Evolutionary conservation across 2,797 vertebrate genomes (phyloP), one percentile per base, ranked within the genome.

Genomic region (Luscinia megarhynchos): DNA sequence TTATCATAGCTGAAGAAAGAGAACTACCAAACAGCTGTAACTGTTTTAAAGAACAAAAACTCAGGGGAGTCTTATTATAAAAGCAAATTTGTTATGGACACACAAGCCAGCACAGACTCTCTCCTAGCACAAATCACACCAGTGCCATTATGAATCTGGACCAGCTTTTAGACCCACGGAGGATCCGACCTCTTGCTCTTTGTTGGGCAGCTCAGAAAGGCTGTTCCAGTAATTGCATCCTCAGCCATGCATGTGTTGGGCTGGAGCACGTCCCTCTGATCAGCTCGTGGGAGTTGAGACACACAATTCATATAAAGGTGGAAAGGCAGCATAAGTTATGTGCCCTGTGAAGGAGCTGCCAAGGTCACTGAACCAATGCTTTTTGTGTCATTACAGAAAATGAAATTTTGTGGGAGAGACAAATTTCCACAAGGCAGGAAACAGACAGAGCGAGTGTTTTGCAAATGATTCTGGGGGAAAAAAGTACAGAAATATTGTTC

Each of bases 351-450:
- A 94, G 91, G 82, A 95, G 67, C 76, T 50, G 55, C 77, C 87
- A 95, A 95, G 91, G 95, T 93, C 94, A 86, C 50, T 54, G 77
- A 93, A 36, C 57, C 67, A 50, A 45, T 53, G 26, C 1, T 12
- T 79, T 92, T 79, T 77, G 45, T 90, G 83, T 79, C 93, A 64
- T 90, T 90, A 91, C 12, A 46, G 83, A 89, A 93, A 96, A 95
- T 89, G 55, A 96, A 97, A 94, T 95, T 94, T 22, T 93, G 62
- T 70, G 48, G 53, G 75, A 82, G 85, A 96, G 89, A 95, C 89
- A 80, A 92, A 96, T 96, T 93, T 93, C 82, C 80, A 86, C 12
- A 12, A 83, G 77, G 87, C 92, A 86, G 43, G 73, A 84, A 92
- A 78, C 10, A 79, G 95, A 78, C 30, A 93, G 73, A 83, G 15